phyloP scores from a whole-genome alignment of 2,113 vertebrate genomes.

The Paracanthobrama guichenoti region DNA sequence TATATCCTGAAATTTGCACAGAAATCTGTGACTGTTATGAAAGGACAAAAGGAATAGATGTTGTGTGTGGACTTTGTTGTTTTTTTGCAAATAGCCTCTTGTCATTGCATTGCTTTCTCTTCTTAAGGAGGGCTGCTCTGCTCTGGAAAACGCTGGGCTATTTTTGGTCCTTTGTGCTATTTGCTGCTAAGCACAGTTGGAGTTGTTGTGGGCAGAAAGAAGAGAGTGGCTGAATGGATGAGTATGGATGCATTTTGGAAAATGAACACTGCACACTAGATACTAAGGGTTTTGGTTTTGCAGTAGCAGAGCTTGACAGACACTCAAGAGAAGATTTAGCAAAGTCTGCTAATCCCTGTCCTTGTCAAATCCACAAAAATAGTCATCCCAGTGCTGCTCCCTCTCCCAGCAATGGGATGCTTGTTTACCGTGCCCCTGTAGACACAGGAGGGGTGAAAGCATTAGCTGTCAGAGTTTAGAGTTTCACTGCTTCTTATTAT shows the following conservation, averaged over 20 bases:
- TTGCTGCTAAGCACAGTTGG: constrained; percentile 76
- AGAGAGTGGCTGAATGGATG: constrained; percentile 45
- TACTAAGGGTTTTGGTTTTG: constrained; percentile 59
- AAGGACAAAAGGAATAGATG: background rate
- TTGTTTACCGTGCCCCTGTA: constrained; percentile 15
- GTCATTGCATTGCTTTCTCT: constrained; percentile 54
- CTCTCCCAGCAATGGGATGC: constrained; percentile 57
- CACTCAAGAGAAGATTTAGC: constrained; percentile 51
- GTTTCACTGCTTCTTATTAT: constrained; percentile 79
- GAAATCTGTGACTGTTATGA: background rate
- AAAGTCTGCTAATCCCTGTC: constrained; percentile 39
- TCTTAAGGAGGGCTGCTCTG: constrained; percentile 69
- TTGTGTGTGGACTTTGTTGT: background rate
- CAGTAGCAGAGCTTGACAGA: constrained; percentile 25
- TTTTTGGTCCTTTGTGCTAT: constrained; percentile 81
- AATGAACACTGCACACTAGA: constrained; percentile 51
- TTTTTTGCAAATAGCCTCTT: constrained; percentile 18
- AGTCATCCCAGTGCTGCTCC: constrained; percentile 6
- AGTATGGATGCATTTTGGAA: constrained; percentile 51
- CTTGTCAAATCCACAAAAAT: constrained; percentile 32
- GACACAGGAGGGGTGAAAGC: constrained; percentile 64
- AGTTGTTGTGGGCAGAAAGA: constrained; percentile 63
- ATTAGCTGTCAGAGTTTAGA: constrained; percentile 71
- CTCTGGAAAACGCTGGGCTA: constrained; percentile 75
- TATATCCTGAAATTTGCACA: background rate